Evolutionary conservation across 2,797 vertebrate species (phyloP).

Genomic region (Tapirus indicus): DNA sequence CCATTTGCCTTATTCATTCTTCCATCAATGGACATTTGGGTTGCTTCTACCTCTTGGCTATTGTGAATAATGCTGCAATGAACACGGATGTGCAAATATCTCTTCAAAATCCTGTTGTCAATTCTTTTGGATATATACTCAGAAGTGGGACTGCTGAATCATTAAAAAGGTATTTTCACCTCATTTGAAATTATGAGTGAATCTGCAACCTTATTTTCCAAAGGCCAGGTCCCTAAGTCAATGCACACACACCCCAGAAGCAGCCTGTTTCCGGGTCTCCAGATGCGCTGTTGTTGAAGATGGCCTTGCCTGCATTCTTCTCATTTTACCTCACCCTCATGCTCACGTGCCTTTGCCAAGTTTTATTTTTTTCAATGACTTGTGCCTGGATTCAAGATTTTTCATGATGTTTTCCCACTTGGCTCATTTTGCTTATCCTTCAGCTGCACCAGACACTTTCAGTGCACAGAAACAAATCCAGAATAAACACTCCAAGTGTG

Average conservation of each 20-base stretch:
- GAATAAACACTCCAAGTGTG: slow-evolving; percentile 58
- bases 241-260: neutral
- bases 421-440: slow-evolving; percentile 63
- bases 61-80: neutral
- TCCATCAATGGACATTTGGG: neutral
- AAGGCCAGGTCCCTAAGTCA: neutral
- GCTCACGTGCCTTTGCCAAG: slow-evolving; percentile 37
- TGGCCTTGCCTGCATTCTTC: slow-evolving; percentile 57
- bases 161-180: neutral
- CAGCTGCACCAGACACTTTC: slow-evolving; percentile 57
- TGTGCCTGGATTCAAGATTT: slow-evolving; percentile 66
- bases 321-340: slow-evolving; percentile 55
- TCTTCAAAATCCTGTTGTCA: neutral
- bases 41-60: neutral
- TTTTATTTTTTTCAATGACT: slow-evolving; percentile 65
- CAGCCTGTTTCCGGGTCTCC: neutral
- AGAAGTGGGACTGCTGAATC: neutral
- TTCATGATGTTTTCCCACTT: slow-evolving; percentile 65
- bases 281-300: neutral
- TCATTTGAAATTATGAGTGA: neutral
- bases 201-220: neutral
- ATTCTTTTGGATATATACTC: neutral
- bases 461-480: slow-evolving; percentile 62
- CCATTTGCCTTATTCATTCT: neutral
- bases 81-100: neutral